Evolutionary conservation across 2,888 invertebrate genomes (phyloP), one percentile per base, ranked within the genome.

Genomic region (Drosophila suboccidentalis): DNA sequence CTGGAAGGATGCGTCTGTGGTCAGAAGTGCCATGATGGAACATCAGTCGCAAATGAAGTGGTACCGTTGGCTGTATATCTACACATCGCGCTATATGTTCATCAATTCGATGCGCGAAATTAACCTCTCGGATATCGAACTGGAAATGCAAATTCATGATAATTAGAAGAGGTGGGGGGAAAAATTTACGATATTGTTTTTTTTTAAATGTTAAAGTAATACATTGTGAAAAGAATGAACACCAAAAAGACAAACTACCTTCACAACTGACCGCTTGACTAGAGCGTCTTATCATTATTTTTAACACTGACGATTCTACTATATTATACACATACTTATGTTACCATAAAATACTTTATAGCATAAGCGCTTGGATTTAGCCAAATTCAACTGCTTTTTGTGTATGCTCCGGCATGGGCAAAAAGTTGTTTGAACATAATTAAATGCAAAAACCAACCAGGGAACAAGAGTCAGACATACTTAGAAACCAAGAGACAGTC

Each of bases 31-130:
- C 4, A 98, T 99, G 98, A 94, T 94, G 76, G 94, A 95, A 61
- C 98, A 99, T 92, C 93, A 94, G 79, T 97, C 98, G n/a, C 99
- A 99, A 92, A 95, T 97, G 93, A 95, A 97, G 41, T 99, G 99
- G 99, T 99, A 97, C 93, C 95, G 99, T 62, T 95, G 95, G 91
- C 94, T 99, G 4, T 99, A 98, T 91, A 95, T 99, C 84, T 91
- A 95, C 44, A 97, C 98, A 93, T 98, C 98, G 13, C 95, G 98
- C 60, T 99, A 98, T 91, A 96, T 97, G 93, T 94, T 97, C 78
- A 96, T 99, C 72, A 99, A 99, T 92, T 97, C 98, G 1, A 94
- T 98, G 63, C 95, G 96, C 78, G 95, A 96, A 91, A 95, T 97
- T 87, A 96, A 95, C 90, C 93, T 95, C 15, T 94, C 95, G 0